These are phyloP conservation scores for Rhipidura dahli DNA, from an alignment of 2,113 vertebrate genomes.

Conservation along the genomic window DNA sequence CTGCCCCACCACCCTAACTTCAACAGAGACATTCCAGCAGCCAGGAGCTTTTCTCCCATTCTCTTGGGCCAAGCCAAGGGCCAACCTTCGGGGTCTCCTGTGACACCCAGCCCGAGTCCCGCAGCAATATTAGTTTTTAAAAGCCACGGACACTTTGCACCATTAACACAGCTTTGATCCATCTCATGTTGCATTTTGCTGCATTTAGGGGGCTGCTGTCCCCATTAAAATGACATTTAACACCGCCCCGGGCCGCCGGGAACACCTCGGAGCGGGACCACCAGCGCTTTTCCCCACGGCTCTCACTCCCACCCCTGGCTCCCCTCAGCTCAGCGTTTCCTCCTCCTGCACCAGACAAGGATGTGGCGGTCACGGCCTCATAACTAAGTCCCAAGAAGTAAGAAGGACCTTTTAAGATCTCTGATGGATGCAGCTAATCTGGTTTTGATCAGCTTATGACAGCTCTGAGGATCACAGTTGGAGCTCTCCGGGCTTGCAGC, in stretches of 20 bases:
- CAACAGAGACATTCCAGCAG: background rate
- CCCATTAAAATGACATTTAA: constrained; percentile 41
- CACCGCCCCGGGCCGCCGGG: fast-evolving
- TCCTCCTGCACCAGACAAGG: background rate
- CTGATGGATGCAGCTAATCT: background rate
- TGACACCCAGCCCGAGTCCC: fast-evolving
- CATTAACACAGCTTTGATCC: background rate
- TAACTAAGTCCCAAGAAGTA: background rate
- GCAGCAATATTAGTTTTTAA: background rate
- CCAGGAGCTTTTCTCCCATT: background rate
- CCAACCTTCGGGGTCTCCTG: background rate
- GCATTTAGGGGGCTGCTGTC: background rate
- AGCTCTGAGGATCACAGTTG: background rate
- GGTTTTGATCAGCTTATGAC: background rate
- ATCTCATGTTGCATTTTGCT: background rate
- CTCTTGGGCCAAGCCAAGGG: background rate
- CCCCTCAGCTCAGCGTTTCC: background rate
- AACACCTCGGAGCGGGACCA: background rate
- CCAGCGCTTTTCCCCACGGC: background rate
- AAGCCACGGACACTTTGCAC: background rate
- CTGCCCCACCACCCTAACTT: background rate
- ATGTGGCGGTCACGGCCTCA: fast-evolving
- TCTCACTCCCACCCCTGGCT: background rate
- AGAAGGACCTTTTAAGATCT: background rate
- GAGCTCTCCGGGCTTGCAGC: background rate